phyloP scores from a whole-genome alignment of 2,888 invertebrate genomes.

The Margaritifera margaritifera region DNA sequence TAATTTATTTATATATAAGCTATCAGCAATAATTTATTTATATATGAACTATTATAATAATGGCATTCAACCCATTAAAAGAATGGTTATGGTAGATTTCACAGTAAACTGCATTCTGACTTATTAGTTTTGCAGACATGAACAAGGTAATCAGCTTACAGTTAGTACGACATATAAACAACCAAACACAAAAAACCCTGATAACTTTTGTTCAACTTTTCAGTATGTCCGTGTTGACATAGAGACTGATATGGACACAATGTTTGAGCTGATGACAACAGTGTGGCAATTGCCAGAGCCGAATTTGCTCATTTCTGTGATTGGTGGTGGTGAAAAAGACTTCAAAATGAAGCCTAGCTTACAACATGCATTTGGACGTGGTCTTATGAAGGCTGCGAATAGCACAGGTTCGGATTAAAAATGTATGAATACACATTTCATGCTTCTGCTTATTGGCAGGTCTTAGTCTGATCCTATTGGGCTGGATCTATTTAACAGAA shows the following conservation, averaged over 20 bases:
- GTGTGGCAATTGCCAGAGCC: slow-evolving; percentile 67
- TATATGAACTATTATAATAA: too few relatives aligned
- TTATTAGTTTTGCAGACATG: too few relatives aligned
- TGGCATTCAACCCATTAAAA: neutral
- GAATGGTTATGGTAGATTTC: neutral
- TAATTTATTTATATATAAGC: too few relatives aligned
- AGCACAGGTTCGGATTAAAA: slow-evolving; percentile 61
- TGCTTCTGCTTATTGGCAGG: too few relatives aligned
- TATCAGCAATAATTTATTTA: too few relatives aligned
- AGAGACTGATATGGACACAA: slow-evolving; percentile 48
- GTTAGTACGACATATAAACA: too few relatives aligned
- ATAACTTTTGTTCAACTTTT: neutral
- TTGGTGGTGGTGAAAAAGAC: slow-evolving; percentile 69
- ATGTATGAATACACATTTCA: too few relatives aligned
- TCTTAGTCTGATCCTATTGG: too few relatives aligned
- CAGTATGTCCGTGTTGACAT: slow-evolving; percentile 68
- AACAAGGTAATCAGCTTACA: too few relatives aligned
- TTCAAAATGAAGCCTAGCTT: slow-evolving; percentile 66
- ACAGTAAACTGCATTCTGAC: neutral
- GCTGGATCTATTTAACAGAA: too few relatives aligned
- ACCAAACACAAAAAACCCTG: neutral
- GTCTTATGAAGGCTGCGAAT: slow-evolving; percentile 69
- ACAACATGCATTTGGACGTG: slow-evolving; percentile 67
- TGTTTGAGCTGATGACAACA: slow-evolving; percentile 59
- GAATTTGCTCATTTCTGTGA: slow-evolving; percentile 71